Evolutionary conservation across 2,888 invertebrate species (phyloP), one percentile per base, ranked within the genome.

Genomic region (Halocaridina rubra): DNA sequence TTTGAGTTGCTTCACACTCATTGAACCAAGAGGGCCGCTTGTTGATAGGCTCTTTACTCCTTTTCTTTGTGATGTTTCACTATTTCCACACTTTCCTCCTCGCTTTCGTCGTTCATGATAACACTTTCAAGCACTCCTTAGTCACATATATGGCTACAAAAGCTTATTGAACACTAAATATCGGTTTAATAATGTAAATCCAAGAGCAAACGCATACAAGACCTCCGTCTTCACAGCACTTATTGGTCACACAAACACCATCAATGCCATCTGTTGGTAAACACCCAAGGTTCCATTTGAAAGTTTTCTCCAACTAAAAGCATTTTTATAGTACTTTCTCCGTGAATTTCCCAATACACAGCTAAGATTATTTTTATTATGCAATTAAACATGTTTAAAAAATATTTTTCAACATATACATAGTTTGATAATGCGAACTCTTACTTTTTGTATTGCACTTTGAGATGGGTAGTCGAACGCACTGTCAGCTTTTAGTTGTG

Each of bases 21-120:
- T 86, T 81, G 81, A 85, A 85, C 85, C 85, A 78, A 86, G 86
- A 86, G 86, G 81, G 81, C 86, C 75, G 81, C 86, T 57, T 81
- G 78, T 69, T 67, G 76, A 80, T 80, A 80, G 80, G 80, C 85
- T 80, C 76, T 80, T 64, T 53, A 76, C 46, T 81, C 74, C 64
- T 72, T 64, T 46, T 67, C 86, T 86, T 86, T 84, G 24, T 10
- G 30, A 53, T 22, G 61, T 84, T 75, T 61, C 22, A 72, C 19
- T 53, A 59, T 77, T 72, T 72, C 61, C 46, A 84, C 77, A 61
- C 77, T 78, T 59, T 84, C 82, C 24, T 84, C 82, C 19, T 84
- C 82, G 32, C 39, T 84, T 53, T 84, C 82, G 46, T 84, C 82
- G 72, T 78, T 84, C 82, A 84, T 84, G 33, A 71, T 84, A 71